Conservation (phyloP, 1,140 invertebrate genomes). For the Drosophila orosa region DNA sequence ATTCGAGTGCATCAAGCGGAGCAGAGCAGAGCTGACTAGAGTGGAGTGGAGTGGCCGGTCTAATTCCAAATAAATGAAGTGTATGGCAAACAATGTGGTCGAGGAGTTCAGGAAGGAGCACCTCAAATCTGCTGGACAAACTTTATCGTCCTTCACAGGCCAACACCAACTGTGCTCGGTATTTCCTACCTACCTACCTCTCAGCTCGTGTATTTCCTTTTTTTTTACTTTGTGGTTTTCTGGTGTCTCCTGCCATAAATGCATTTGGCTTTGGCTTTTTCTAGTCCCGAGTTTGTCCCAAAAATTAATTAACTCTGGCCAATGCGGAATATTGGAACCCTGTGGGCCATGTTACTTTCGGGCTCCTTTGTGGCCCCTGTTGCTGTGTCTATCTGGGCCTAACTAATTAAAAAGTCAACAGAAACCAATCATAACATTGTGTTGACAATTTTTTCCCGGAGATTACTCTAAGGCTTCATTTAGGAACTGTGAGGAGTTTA, state of each 20-base stretch:
- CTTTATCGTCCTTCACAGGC: constrained; percentile 61
- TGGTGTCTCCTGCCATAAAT: constrained; percentile 36
- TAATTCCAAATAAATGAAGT: constrained; percentile 84
- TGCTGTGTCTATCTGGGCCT: constrained; percentile 29
- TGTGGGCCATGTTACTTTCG: constrained; percentile 28
- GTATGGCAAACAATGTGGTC: constrained; percentile 79
- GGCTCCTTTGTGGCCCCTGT: constrained; percentile 24
- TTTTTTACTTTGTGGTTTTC: constrained; percentile 20
- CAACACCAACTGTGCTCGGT: constrained; percentile 57
- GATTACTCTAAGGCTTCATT: not conserved
- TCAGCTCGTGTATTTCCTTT: constrained; percentile 12
- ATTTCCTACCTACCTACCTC: constrained; percentile 14
- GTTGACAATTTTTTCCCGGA: constrained; percentile 35
- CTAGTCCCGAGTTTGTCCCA: constrained; percentile 28
- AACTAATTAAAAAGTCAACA: constrained; percentile 70
- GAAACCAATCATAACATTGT: constrained; percentile 71
- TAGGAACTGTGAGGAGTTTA: not conserved
- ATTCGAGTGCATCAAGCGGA: constrained; percentile 73
- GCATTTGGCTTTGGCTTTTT: constrained; percentile 58
- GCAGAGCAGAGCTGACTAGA: constrained; percentile 7
- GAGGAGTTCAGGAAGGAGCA: not conserved
- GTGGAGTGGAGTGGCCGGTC: constrained; percentile 51
- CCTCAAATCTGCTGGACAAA: constrained; percentile 53
- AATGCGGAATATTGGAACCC: constrained; percentile 25
- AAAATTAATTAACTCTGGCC: constrained; percentile 72